phyloP scores from a whole-genome alignment of 1,140 invertebrate species.

The Meloidogyne exigua region DNA sequence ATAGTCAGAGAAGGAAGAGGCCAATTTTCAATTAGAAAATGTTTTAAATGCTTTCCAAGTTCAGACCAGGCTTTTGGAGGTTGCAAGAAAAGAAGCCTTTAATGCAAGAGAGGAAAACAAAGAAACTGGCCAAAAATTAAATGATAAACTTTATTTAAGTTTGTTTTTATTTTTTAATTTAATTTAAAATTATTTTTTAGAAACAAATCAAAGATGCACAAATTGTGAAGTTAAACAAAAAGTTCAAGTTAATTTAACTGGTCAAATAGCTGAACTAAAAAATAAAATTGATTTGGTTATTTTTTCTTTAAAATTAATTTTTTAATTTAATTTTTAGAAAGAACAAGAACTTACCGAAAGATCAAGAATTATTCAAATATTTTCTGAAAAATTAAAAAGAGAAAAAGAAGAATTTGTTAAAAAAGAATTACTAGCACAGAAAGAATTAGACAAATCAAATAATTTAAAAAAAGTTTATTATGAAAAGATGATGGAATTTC shows the following conservation, averaged over 20 bases:
- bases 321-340: background rate
- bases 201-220: background rate
- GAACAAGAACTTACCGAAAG: background rate
- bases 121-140: background rate
- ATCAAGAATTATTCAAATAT: background rate
- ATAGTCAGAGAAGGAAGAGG: background rate
- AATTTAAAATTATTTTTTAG: background rate
- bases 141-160: slow-evolving; percentile 1
- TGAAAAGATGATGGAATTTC: background rate
- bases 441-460: background rate
- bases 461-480: background rate
- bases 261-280: background rate
- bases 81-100: background rate
- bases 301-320: background rate
- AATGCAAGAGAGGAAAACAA: background rate
- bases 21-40: background rate
- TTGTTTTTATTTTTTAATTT: background rate
- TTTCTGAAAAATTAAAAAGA: background rate
- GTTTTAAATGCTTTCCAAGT: background rate
- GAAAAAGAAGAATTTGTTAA: background rate
- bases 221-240: background rate
- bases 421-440: background rate
- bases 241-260: background rate
- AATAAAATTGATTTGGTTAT: background rate
- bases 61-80: background rate